Base-by-base conservation (phyloP, 2,113 vertebrate genomes). In the Tachuris rubrigastra region DNA sequence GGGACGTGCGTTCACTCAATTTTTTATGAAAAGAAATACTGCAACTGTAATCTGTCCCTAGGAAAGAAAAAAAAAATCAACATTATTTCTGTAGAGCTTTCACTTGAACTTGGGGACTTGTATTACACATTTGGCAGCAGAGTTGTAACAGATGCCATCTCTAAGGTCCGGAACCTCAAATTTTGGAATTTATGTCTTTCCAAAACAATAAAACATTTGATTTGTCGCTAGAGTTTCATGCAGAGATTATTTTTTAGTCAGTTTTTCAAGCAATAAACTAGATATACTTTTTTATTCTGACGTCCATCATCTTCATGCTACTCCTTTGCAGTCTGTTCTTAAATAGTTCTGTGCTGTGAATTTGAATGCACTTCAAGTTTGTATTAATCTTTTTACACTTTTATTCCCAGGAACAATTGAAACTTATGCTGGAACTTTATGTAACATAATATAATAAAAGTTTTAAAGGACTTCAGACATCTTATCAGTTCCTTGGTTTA, bases 161-260 rank as follows among this genome's bases (percentile, higher is more conserved):
- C 59, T 63, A 93, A 94, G 90, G 71, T 96, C 84, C 85, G 92
- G 55, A 97, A 93, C 73, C 74, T 93, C 73, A 90, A 90, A 96
- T 91, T 95, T 59, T 67, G 23, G 30, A 96, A 95, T 90, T 92
- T 85, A 86, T 88, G 47, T 19, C 87, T 89, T 95, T 97, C 50
- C 79, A 52, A 96, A 97, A 92, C 67, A 89, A 90, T 93, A 96
- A 96, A 93, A 58, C 14, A 4, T 91, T 96, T 74, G 31, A 46
- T 93, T 96, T 95, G 84, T 91, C 44, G 13, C n/a, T 95, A n/a
- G 12, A 37, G 67, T 75, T 95, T 65, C 44, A 74, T 63, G 30
- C 13, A 91, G 42, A 80, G 9, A 39, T 47, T 79, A 37, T 82
- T 95, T 68, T 88, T 85, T 44, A 86, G 22, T 30, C 28, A 27